Evolutionary conservation across 2,797 vertebrate species (phyloP), one percentile per base, ranked within the genome.

Genomic region (Pangasius macronema): DNA sequence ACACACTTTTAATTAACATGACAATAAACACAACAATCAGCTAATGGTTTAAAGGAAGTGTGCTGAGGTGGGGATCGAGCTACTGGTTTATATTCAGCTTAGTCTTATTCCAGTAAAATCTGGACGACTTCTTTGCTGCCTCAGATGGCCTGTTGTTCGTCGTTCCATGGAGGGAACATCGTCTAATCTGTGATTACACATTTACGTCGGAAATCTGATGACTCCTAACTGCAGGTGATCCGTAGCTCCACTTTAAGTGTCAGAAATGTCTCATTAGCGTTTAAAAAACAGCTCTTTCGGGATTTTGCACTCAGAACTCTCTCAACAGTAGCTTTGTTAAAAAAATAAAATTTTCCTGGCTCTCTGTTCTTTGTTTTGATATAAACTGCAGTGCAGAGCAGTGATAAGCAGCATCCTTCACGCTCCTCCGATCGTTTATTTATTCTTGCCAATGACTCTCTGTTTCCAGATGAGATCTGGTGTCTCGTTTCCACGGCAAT

Each of bases 401-500:
- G 68, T 7, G 83, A 85, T 61, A 85, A 85, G 36, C 83, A 10
- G 68, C 83, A 73, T 75, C 68, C 70, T 75, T 85, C 53, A 85
- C 83, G 75, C 83, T 75, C 82, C 83, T 75, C 57, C 10, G 5
- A 55, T 70, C 42, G 86, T 91, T 90, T 92, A 90, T 92, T 91
- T 91, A 88, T 89, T 85, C 30, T 80, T 81, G 10, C 1, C 55
- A 91, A 84, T 70, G 53, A 85, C 85, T 81, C 82, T 65, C 73
- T 51, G 88, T 91, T 92, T 93, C 91, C 88, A 87, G 89, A 86
- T 68, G 84, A 91, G 90, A 89, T 89, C 75, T 87, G 67, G 90
- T 91, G 86, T 94, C 91, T 89, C 89, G 90, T 94, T 92, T 90
- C 91, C 86, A 87, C 85, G 57, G 90, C 80, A 82, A 92, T 83